These are phyloP conservation scores for Paelopatides confundens DNA, from an alignment of 53 echinoderm and acorn worm genomes.

Conservation along the genomic window DNA sequence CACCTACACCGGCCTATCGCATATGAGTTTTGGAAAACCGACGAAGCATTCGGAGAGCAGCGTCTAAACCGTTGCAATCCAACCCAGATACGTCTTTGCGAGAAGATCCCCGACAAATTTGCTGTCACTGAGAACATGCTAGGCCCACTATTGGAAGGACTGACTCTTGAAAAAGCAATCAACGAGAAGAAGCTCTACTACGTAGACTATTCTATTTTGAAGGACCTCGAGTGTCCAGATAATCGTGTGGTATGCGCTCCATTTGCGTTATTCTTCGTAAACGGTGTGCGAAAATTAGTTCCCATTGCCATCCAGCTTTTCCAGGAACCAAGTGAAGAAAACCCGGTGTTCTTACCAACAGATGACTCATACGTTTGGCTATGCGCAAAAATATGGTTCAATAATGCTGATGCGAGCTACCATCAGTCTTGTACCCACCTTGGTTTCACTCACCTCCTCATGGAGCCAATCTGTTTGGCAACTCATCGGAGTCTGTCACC, in stretches of 20 bases:
- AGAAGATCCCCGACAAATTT: constrained; percentile 66
- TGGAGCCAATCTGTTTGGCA: constrained; percentile 70
- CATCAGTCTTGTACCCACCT: constrained; percentile 81
- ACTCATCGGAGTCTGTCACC: constrained; percentile 78
- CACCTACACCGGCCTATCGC: background rate
- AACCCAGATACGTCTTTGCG: constrained; percentile 57
- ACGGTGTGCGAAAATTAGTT: constrained; percentile 63
- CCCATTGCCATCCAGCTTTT: constrained; percentile 87
- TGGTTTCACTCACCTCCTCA: constrained; percentile 74
- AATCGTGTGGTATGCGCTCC: constrained; percentile 68
- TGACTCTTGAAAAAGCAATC: constrained; percentile 82
- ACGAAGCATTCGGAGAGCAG: constrained; percentile 70
- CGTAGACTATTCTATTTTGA: constrained; percentile 73
- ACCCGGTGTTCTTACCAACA: constrained; percentile 87
- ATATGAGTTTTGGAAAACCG: constrained; percentile 55
- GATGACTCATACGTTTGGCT: constrained; percentile 87
- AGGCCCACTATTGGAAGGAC: constrained; percentile 69
- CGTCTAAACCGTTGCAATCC: constrained; percentile 72
- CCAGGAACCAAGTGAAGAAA: constrained; percentile 69
- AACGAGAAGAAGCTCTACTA: constrained; percentile 78
- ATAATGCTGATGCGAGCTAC: constrained; percentile 73
- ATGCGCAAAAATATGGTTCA: constrained; percentile 87
- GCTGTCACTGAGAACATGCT: constrained; percentile 76
- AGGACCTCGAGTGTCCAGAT: constrained; percentile 57
- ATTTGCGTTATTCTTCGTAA: constrained; percentile 79